Evolutionary conservation across 2,797 vertebrate species (phyloP), one percentile per base, ranked within the genome.

Genomic region (Schizopygopsis pylzovi): DNA sequence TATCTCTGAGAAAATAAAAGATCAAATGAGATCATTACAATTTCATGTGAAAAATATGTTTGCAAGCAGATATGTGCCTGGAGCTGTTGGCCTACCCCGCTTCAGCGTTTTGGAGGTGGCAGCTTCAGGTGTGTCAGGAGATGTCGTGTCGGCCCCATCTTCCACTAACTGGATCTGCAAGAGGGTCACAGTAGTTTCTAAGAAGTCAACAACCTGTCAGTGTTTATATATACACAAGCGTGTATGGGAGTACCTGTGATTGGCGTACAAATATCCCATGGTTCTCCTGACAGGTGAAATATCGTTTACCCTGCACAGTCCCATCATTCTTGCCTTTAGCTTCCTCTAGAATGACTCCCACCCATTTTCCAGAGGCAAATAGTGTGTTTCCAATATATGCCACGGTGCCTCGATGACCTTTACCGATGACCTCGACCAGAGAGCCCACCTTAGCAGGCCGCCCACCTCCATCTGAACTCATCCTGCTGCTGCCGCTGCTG

Each of bases 291-390:
- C 98, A 99, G 87, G 95, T 97, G 94, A 99, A 99, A 89, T 99
- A 99, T 6, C 95, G 96, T 90, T 97, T 97, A 87, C 97, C 98
- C 93, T 99, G 98, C 88, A 99, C 98, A 0, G 96, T 98, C 78
- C 98, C 98, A 0, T 99, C 97, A 0, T 99, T 99, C 94, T 99
- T 99, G 93, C 98, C 98, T 91, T 97, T 98, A 4, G 98, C 90
- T 87, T 99, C 98, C 28, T 99, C 97, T 90, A 99, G 92, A 89
- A 99, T 97, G 90, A 99, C 97, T 0, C 98, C 98, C 0, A 99
- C 98, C 98, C 98, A 99, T 79, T 99, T 33, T 33, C 33, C 33
- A 33, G 33, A 33, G 33, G 33, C 33, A 33, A 33, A 33, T 2
- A 33, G 33, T 2, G 33, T 33, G 33, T 33, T 33, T 33, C 33